Percentiles rank a stretch among this genome's conserved stretches.
phyloP scores from a whole-genome alignment of 2,888 invertebrate species.

The Clistopyga incitator region DNA sequence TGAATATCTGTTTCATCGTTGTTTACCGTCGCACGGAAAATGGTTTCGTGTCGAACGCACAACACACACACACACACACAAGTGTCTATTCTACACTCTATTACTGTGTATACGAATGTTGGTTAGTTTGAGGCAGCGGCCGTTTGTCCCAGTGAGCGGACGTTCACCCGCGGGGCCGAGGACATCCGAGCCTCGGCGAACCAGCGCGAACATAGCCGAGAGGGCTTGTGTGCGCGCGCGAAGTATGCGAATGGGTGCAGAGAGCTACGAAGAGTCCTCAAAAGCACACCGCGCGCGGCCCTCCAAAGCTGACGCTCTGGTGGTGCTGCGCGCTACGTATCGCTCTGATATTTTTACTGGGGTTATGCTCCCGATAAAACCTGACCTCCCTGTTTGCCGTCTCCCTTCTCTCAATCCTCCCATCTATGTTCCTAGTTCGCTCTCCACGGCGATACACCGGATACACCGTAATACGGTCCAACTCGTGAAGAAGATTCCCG shows the following conservation, averaged over 20 bases:
- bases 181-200: conserved; percentile 77
- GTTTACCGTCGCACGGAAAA: conserved; percentile 54
- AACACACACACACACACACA: conserved; percentile 5
- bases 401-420: conserved; percentile 54
- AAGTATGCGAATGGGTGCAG: conserved; percentile 52
- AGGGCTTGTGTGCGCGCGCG: conserved; percentile 37
- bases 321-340: conserved; percentile 41
- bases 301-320: conserved; percentile 63
- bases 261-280: conserved; percentile 57
- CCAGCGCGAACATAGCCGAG: conserved; percentile 71
- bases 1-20: conserved; percentile 51
- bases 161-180: conserved; percentile 83
- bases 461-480: conserved; percentile 34
- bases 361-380: conserved; percentile 68
- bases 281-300: conserved; percentile 61
- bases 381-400: conserved; percentile 58
- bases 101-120: conserved; percentile 19
- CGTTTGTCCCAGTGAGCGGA: conserved; percentile 83
- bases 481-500: conserved; percentile 45
- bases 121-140: conserved; percentile 72
- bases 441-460: conserved; percentile 36
- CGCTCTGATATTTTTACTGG: conserved; percentile 69
- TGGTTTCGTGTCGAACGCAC: conserved; percentile 66
- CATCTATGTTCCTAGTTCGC: conserved; percentile 19
- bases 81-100: not conserved